Percentiles rank a stretch among this genome's conserved stretches.
phyloP scores from a whole-genome alignment of 2,113 vertebrate genomes.

The Passer montanus region DNA sequence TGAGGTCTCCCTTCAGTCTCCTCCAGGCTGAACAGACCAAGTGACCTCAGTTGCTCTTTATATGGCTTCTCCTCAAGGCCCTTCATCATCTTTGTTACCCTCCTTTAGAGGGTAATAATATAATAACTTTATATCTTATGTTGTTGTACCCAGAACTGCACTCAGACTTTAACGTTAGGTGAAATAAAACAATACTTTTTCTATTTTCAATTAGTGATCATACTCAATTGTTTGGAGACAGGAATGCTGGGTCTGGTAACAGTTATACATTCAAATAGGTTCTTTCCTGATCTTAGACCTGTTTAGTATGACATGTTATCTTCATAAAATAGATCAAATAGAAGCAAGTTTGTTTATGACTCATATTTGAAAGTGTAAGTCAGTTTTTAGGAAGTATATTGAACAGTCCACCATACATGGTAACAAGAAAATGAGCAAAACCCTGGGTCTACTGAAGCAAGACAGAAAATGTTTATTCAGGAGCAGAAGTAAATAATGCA shows the following conservation, averaged over 20 bases:
- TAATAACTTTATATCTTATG: background rate
- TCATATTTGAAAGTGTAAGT: background rate
- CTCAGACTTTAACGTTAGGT: background rate
- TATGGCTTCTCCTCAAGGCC: accelerated
- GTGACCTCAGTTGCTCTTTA: background rate
- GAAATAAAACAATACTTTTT: background rate
- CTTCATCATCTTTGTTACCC: background rate
- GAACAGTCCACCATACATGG: background rate
- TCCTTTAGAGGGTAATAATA: background rate
- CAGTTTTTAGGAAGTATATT: background rate
- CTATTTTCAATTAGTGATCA: background rate
- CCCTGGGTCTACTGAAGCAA: background rate
- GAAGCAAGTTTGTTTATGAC: background rate
- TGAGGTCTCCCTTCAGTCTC: background rate
- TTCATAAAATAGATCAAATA: background rate
- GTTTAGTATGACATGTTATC: background rate
- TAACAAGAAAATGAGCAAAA: background rate
- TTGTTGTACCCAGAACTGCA: background rate
- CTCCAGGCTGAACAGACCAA: background rate
- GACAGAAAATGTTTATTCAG: background rate
- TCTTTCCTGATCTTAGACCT: background rate
- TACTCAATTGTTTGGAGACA: background rate
- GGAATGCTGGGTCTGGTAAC: background rate
- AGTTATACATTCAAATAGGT: background rate
- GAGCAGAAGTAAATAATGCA: background rate